Evolutionary conservation across 2,113 vertebrate species (phyloP), one percentile per base, ranked within the genome.

Genomic region (Mystacornis crossleyi): DNA sequence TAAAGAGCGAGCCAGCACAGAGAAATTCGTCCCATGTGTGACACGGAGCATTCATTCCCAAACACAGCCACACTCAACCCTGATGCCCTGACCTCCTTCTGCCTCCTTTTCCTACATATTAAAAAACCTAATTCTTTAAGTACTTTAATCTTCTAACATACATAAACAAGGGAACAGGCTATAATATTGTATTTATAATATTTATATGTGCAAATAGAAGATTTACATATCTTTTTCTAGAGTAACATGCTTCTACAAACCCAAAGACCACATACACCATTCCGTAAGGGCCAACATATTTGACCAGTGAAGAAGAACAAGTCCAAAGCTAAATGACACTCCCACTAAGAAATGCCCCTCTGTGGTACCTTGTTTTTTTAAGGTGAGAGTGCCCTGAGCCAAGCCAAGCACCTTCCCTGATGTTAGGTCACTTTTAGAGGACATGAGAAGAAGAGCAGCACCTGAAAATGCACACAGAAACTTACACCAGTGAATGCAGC

Each of bases 221-320:
- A 14, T 5, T 14, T 20, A 61, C 5, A 1, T 61, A 6, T 69
- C 45, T 61, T 57, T 72, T 62, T 38, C 62, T 83, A 2, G 1
- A n/a, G 29, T 72, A 73, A 88, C 20, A 48, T 6, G 4, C 28
- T 90, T 75, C 50, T 66, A 55, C 40, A 75, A 70, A 75, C 45
- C 43, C 20, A 3, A 66, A 81, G 42, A 70, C 40, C 48, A 69
- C 10, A 14, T 4, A 11, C 1, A 34, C 29, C 23, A 36, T 71
- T 70, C 87, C 62, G 90, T n/a, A 53, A 91, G 87, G 93, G 70
- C 47, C 91, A 97, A 69, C 43, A 58, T 33, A 82, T 93, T 94
- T 90, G 90, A 73, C 24, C 62, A 90, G 51, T 47, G 74, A 96
- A 85, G 57, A 91, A 89, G 34, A 97, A 91, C 48, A 73, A 93